Base-by-base conservation (phyloP, 2,888 invertebrate species). In the Dasypogon diadema region DNA sequence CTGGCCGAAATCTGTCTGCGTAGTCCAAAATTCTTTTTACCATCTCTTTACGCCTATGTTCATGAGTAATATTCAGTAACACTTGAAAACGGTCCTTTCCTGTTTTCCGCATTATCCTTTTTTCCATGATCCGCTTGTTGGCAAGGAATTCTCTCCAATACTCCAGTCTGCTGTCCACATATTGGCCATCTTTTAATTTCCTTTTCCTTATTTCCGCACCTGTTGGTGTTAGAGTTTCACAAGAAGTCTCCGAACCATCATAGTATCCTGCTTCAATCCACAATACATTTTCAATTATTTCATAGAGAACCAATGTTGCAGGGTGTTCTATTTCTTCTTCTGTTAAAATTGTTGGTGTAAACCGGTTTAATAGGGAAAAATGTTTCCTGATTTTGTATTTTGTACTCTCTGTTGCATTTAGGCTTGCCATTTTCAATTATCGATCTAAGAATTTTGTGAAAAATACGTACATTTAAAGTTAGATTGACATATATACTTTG, bases 1-100 rank as follows among this genome's bases (percentile, higher is more conserved):
- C 56, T 34, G 77, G 72, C 12, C 54, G 51, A 10, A 75, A 12
- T 18, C 74, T 24, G 3, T 77, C 74, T 8, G 74, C 68, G n/a
- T 54, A 54, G 54, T 77, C 60, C 8, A 77, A 46, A 16, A 77
- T 58, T 18, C 63, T 22, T 56, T 77, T 73, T 8, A 74, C 54
- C 18, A 75, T 46, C 42, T 75, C 51, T 6, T 55, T 42, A 26
- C 54, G 68, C 1, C 75, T 18, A 48, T 63, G 70, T 21, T 68
- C 74, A 65, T 46, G 34, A 34, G n/a, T 56, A 26, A 22, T 46
- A 55, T 77, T 75, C 14, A 77, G 1, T 16, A 74, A 42, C 12
- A 77, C 55, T 8, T 70, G 26, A 51, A 48, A 37, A 2, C 37
- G 18, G 0, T 42, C 22, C 10, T 77, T 77, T n/a, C 72, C 75